Base-by-base conservation (phyloP, 2,888 invertebrate species). In the Spialia ferax region DNA sequence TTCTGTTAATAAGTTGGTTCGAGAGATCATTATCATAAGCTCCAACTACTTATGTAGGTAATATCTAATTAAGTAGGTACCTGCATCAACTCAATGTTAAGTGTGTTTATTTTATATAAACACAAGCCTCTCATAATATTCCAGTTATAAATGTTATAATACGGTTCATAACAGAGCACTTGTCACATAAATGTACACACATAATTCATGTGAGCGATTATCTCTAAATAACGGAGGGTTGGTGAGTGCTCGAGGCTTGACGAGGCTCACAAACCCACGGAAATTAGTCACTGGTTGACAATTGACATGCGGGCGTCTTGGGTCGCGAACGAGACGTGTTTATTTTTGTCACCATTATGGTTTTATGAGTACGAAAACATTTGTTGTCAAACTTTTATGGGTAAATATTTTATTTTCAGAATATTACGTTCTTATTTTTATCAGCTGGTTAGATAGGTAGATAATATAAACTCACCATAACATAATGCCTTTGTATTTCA, bases 401-500 rank as follows among this genome's bases (percentile, higher is more conserved):
- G 2, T 13, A 1, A n/a, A n/a, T 38, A 38, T 5, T 13, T n/a
- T n/a, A n/a, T 38, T 38, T n/a, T n/a, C n/a, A n/a, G n/a, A n/a
- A n/a, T n/a, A n/a, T n/a, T n/a, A n/a, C n/a, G n/a, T n/a, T n/a
- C n/a, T n/a, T n/a, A n/a, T n/a, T n/a, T n/a, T n/a, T n/a, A n/a
- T n/a, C n/a, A n/a, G n/a, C n/a, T n/a, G n/a, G n/a, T 3, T 38
- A 32, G 11, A 32, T 2, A 32, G 35, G 11, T 38, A 38, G 2
- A 4, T 38, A 38, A 4, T 35, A 10, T 18, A 15, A 52, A 92
- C 96, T 96, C 92, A 97, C 97, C 97, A 97, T 97, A 77, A 97
- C 97, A 94, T 97, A 97, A 94, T 97, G 97, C 91, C 97, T 95
- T 90, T 97, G 97, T 94, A 97, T 97, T 94, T 97, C 97, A 81